Conservation (phyloP, 1,140 invertebrate species). For the Vollenhovia emeryi region DNA sequence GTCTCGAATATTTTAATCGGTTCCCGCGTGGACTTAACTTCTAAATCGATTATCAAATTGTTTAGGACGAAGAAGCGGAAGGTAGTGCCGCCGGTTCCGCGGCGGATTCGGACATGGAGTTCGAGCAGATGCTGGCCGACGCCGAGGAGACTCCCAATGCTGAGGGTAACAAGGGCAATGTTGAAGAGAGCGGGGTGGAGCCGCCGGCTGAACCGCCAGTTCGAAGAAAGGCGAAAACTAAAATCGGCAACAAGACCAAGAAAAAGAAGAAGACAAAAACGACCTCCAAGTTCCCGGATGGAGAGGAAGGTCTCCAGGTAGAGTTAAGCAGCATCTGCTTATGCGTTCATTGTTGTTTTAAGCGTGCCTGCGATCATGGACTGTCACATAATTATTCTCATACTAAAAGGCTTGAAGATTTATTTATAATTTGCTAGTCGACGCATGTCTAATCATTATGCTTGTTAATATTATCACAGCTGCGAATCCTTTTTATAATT, state of each 20-base stretch:
- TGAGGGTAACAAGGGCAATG: conserved; percentile 79
- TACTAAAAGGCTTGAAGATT: conserved; percentile 49
- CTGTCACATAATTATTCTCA: conserved; percentile 44
- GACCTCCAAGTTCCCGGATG: conserved; percentile 93
- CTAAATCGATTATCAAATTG: conserved; percentile 22
- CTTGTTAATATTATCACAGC: conserved; percentile 45
- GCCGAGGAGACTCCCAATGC: conserved; percentile 91
- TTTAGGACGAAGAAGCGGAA: conserved; percentile 92
- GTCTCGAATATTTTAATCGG: neutral
- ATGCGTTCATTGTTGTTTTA: conserved; percentile 77
- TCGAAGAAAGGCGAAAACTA: conserved; percentile 95
- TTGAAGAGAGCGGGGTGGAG: conserved; percentile 83
- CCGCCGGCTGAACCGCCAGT: conserved; percentile 87
- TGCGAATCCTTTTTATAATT: conserved; percentile 31
- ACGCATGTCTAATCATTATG: conserved; percentile 59
- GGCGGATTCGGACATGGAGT: conserved; percentile 96
- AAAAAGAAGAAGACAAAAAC: conserved; percentile 97
- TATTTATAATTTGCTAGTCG: conserved; percentile 48
- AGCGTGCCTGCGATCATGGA: conserved; percentile 62
- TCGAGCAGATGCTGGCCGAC: conserved; percentile 97
- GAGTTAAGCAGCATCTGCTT: conserved; percentile 73
- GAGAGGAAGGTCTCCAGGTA: conserved; percentile 93
- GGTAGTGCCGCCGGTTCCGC: conserved; percentile 91
- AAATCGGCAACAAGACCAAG: conserved; percentile 96
- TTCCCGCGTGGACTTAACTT: neutral